Evolutionary conservation across 1,140 invertebrate species (phyloP).

Genomic region (Solen grandis): DNA sequence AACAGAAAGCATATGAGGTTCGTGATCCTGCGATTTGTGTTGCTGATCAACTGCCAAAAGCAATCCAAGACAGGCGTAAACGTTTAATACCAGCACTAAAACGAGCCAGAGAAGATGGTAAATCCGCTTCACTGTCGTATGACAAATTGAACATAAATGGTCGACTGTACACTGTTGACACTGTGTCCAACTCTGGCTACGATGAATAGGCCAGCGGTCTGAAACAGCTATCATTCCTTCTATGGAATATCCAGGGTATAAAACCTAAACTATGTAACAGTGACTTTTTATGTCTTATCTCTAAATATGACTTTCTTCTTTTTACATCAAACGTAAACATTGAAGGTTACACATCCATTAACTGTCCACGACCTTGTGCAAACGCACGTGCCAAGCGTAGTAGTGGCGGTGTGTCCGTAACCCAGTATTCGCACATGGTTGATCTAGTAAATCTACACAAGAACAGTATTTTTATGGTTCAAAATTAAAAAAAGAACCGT

Average conservation of each 20-base stretch:
- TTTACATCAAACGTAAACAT: neutral
- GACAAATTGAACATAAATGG: constrained; percentile 3
- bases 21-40: neutral
- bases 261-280: neutral
- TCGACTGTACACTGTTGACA: neutral
- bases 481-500: neutral
- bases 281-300: constrained; percentile 15
- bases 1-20: neutral
- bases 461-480: neutral
- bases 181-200: neutral
- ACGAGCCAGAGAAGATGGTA: neutral
- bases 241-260: constrained; percentile 6
- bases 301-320: neutral
- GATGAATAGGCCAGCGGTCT: neutral
- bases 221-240: neutral
- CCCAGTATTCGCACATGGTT: neutral
- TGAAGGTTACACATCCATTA: neutral
- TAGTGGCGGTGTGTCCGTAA: neutral
- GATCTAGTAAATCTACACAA: neutral
- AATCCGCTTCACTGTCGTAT: neutral
- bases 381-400: neutral
- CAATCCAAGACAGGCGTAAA: constrained; percentile 2
- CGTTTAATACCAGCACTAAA: neutral
- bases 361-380: neutral
- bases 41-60: neutral